Evolutionary conservation across 1,140 invertebrate genomes (phyloP).

Genomic region (Hylyphantes graminicola): DNA sequence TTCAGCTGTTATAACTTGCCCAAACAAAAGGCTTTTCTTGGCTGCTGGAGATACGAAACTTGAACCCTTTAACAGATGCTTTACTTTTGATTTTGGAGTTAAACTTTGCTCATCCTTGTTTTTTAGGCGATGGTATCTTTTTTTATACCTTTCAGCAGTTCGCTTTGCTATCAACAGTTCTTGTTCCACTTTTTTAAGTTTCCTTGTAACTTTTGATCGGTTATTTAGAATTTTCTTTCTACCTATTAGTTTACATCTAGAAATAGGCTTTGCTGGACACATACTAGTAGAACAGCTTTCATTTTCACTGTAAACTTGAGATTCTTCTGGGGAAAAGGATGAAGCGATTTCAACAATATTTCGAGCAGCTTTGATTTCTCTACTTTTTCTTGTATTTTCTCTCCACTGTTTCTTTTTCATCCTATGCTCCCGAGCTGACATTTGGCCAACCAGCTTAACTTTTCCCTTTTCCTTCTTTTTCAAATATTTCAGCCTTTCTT

Average conservation of each 20-base stretch:
- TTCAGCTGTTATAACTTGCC: neutral
- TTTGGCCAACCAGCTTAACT: no score
- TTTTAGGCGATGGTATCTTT: neutral
- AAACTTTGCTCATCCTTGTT: neutral
- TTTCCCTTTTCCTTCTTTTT: no score
- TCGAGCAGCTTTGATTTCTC: no score
- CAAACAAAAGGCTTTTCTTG: neutral
- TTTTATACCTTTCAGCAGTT: neutral
- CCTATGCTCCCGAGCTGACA: no score
- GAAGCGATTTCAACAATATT: no score
- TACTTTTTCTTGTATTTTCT: no score
- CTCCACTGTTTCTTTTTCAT: no score
- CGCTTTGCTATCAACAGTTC: neutral
- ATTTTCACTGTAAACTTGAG: no score
- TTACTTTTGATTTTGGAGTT: neutral
- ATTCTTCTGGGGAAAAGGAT: no score
- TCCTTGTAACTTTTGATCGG: neutral
- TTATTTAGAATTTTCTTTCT: neutral
- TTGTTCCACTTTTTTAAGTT: neutral
- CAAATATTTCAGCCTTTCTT: no score
- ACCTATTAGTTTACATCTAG: neutral
- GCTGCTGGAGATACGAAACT: neutral
- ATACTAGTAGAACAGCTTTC: no score
- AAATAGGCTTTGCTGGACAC: no score
- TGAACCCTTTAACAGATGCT: neutral